A percentile compares a stretch with the other conserved stretches of the same genome.
Conservation (phyloP, 2,113 vertebrate genomes). For the Cyphomyrus plagiostoma region DNA sequence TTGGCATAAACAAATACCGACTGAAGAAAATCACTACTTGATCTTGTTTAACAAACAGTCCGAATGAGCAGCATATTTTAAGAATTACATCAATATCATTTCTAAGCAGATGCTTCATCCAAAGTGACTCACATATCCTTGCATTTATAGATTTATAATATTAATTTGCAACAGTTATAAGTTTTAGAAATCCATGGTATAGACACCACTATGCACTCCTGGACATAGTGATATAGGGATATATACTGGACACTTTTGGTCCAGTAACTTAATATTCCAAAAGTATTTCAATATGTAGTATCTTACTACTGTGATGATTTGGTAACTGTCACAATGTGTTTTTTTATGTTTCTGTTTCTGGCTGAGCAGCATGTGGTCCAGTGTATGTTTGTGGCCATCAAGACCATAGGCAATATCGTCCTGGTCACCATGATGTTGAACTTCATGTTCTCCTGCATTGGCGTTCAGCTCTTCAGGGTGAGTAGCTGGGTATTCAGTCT, state of each 20-base stretch:
- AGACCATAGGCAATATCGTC: constrained; percentile 95
- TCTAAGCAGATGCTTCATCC: not conserved
- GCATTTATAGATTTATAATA: not conserved
- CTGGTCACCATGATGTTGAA: constrained; percentile 87
- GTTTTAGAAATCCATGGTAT: not conserved
- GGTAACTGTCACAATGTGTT: not conserved
- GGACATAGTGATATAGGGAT: no score
- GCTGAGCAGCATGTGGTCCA: constrained; percentile 88
- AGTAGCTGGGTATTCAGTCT: constrained; percentile 12
- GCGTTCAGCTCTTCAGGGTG: constrained; percentile 97
- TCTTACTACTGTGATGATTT: not conserved
- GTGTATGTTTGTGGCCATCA: constrained; percentile 94
- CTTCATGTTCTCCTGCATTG: constrained; percentile 95
- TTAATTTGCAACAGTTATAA: not conserved
- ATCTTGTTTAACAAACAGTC: not conserved
- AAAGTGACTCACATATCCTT: not conserved
- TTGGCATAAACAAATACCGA: not conserved
- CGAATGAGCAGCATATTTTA: not conserved
- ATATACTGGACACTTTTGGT: not conserved
- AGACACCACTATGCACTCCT: not conserved
- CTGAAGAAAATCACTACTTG: not conserved
- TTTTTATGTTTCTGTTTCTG: not conserved
- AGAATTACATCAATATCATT: not conserved
- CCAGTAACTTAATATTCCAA: not conserved
- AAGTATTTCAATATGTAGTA: not conserved